Conservation (phyloP, 2,113 vertebrate species). For the Xiphophorus couchianus region DNA sequence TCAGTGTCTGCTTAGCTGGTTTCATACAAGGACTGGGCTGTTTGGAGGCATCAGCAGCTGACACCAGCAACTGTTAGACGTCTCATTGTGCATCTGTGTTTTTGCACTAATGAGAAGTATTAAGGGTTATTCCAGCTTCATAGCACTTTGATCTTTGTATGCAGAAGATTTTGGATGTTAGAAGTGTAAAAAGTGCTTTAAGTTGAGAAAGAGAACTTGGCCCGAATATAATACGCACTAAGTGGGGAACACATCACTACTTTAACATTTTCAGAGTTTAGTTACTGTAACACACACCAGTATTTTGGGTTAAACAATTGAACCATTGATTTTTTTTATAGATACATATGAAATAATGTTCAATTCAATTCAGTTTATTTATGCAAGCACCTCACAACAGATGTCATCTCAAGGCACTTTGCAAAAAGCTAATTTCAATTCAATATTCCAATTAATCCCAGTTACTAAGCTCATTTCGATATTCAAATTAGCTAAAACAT, state of each 20-base stretch:
- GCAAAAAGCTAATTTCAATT: no score
- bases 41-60: slow-evolving; percentile 80
- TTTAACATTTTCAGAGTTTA: slow-evolving; percentile 38
- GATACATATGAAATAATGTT: background rate
- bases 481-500: no score
- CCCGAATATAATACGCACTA: slow-evolving; percentile 17
- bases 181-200: slow-evolving; percentile 35
- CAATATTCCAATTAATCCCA: no score
- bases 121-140: slow-evolving; percentile 81
- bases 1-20: slow-evolving; percentile 77
- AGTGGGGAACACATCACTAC: slow-evolving; percentile 37
- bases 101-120: slow-evolving; percentile 85
- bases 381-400: no score
- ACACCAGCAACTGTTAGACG: slow-evolving; percentile 83
- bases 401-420: no score
- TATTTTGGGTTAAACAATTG: slow-evolving; percentile 43
- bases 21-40: slow-evolving; percentile 68
- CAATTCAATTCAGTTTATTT: no score
- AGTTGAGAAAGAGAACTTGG: slow-evolving; percentile 54
- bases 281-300: slow-evolving; percentile 39
- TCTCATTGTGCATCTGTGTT: slow-evolving; percentile 85
- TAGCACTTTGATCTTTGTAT: slow-evolving; percentile 68
- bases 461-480: no score
- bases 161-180: slow-evolving; percentile 49
- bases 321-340: background rate